Conservation (phyloP, 2,888 invertebrate genomes). For the Athrips mouffetella region DNA sequence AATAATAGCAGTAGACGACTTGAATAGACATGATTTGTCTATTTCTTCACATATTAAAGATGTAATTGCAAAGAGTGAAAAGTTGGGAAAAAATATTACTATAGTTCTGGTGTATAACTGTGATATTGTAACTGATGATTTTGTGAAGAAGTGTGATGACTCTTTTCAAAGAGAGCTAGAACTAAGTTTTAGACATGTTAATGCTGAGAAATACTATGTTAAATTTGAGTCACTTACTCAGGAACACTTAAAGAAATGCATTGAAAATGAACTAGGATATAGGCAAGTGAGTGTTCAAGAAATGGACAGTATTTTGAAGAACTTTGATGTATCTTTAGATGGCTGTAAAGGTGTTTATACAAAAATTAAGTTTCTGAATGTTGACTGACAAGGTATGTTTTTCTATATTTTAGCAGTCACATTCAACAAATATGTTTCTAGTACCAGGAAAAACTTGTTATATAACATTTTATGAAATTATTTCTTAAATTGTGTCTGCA, state of each 20-base stretch:
- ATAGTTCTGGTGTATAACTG: conserved; percentile 62
- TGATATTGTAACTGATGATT: conserved; percentile 37
- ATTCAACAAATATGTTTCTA: too few relatives aligned
- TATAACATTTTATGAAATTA: too few relatives aligned
- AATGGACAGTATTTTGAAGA: conserved; percentile 43
- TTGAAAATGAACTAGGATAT: conserved; percentile 46
- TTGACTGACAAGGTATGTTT: conserved; percentile 31
- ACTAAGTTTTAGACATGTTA: conserved; percentile 38
- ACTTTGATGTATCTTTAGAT: conserved; percentile 60
- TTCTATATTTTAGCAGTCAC: conserved; percentile 9
- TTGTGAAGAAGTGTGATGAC: conserved; percentile 44
- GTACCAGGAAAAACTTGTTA: too few relatives aligned
- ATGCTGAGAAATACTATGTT: conserved; percentile 44
- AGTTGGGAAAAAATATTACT: conserved; percentile 47
- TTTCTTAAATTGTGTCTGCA: too few relatives aligned
- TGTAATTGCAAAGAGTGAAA: conserved; percentile 48
- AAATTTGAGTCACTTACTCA: conserved; percentile 50
- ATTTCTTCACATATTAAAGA: conserved; percentile 39
- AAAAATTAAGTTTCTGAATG: conserved; percentile 58
- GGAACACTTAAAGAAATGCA: conserved; percentile 52
- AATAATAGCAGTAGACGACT: conserved; percentile 58
- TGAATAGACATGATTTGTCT: conserved; percentile 41
- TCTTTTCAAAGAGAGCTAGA: conserved; percentile 38
- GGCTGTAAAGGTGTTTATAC: conserved; percentile 70
- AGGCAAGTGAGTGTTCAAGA: conserved; percentile 31